phyloP scores from a whole-genome alignment of 1,140 invertebrate species.

The Scaptomyza pallida region DNA sequence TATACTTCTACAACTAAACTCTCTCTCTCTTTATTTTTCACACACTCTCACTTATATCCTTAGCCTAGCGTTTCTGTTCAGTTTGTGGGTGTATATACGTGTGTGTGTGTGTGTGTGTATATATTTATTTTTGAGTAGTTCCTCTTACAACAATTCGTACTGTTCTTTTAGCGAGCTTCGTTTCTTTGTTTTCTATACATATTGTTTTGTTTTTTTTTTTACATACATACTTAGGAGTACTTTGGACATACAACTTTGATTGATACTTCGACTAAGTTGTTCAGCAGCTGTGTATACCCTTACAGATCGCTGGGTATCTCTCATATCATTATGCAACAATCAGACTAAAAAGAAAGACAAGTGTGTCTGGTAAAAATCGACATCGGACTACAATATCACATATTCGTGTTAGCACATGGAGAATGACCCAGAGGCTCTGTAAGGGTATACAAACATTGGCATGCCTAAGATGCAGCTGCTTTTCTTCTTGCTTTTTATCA shows the following conservation, averaged over 20 bases:
- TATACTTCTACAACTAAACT: not conserved
- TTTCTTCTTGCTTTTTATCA: no score
- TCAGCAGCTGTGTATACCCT: no score
- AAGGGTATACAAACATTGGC: no score
- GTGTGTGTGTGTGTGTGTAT: not conserved
- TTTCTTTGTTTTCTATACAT: slow-evolving; percentile 39
- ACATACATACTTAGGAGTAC: slow-evolving; percentile 1
- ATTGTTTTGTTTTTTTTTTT: no score
- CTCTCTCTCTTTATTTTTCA: not conserved
- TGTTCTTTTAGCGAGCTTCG: slow-evolving; percentile 39
- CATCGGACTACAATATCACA: no score
- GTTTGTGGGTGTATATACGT: not conserved
- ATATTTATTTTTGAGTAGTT: slow-evolving; percentile 13
- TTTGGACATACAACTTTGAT: slow-evolving; percentile 20
- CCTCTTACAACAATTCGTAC: slow-evolving; percentile 27
- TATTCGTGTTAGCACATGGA: no score
- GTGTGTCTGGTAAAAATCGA: no score
- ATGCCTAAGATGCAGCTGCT: no score
- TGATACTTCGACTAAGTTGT: slow-evolving; percentile 28
- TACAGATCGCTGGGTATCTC: no score
- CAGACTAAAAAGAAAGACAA: no score
- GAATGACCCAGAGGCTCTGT: no score
- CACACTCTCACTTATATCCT: slow-evolving; percentile 1
- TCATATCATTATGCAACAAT: no score
- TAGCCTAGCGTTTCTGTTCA: slow-evolving; percentile 29